Base-by-base conservation (phyloP, 2,113 vertebrate genomes). In the Oenanthe oenanthe region DNA sequence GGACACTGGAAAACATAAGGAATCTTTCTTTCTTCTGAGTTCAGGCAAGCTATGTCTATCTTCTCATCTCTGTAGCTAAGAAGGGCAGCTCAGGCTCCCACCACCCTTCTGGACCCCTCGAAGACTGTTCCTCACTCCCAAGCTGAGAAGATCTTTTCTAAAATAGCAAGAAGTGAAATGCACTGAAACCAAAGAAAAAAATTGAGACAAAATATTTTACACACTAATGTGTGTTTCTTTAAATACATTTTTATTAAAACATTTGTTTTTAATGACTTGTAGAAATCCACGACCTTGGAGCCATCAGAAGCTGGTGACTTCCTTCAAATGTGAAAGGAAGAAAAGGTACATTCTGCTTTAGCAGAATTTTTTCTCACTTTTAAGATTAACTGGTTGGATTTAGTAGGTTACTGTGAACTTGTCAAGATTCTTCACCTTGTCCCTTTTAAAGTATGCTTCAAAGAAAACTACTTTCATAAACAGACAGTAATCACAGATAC, bases 171-270 rank as follows among this genome's bases (percentile, higher is more conserved):
- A 82, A 83, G 26, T 56, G 6, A 93, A 93, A 17, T 76, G 15
- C 43, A 53, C 31, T 71, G 29, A 84, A 95, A 75, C 21, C 18
- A 56, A 83, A 82, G 58, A 68, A 34, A 42, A 62, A 84, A 54
- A 29, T 14, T 36, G 28, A 36, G 24, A 81, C 76, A 89, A 77
- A 21, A 32, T 29, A 2, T 71, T 79, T 92, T 88, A 62, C 68
- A 89, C 62, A 58, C 38, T 57, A 70, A 81, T 92, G 95, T 73
- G 90, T 68, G 91, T 88, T 80, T 73, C 22, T 60, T 71, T 10
- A 17, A 95, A 95, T 94, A 56, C 38, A 72, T 94, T 97, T 97
- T 97, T 97, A 97, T 98, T 97, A 97, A 97, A 97, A 97, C 91
- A 76, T 94, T 96, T 88, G 81, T 77, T 96, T 92, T 96, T 78